A percentile compares a stretch with the other conserved stretches of the same genome.
These are phyloP conservation scores for Xyliphius kryptos DNA, from an alignment of 2,113 vertebrate species.

Conservation along the genomic window DNA sequence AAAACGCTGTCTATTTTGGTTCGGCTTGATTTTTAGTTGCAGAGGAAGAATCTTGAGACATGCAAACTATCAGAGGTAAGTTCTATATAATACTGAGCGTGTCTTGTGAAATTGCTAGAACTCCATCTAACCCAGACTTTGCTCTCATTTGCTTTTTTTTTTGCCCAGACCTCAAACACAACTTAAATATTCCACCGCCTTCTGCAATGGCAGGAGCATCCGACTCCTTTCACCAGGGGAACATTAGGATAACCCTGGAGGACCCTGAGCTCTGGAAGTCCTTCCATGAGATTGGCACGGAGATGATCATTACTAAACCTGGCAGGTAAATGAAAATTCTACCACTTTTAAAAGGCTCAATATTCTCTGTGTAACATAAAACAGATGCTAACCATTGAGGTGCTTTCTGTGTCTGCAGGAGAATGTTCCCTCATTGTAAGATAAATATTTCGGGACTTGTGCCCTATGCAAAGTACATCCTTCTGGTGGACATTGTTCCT, in stretches of 20 bases:
- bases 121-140: no score
- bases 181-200: conserved; percentile 59
- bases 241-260: conserved; percentile 72
- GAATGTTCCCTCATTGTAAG: conserved; percentile 92
- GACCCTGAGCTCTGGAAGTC: conserved; percentile 78
- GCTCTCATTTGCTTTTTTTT: not conserved
- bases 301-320: conserved; percentile 92
- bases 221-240: conserved; percentile 68
- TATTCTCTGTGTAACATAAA: no score
- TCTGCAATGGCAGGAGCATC: conserved; percentile 52
- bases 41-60: no score
- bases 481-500: conserved; percentile 84
- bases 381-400: no score
- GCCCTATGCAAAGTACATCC: conserved; percentile 81
- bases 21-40: no score
- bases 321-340: conserved; percentile 79
- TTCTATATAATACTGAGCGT: no score
- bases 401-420: conserved; percentile 58
- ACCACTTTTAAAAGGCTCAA: no score
- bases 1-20: no score
- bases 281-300: conserved; percentile 79
- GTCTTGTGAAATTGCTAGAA: no score
- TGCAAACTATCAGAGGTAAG: no score
- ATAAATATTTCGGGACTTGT: conserved; percentile 76
- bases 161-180: conserved; percentile 64